Evolutionary conservation across 2,888 invertebrate species (phyloP).

Genomic region (Lithophane ornitopus): DNA sequence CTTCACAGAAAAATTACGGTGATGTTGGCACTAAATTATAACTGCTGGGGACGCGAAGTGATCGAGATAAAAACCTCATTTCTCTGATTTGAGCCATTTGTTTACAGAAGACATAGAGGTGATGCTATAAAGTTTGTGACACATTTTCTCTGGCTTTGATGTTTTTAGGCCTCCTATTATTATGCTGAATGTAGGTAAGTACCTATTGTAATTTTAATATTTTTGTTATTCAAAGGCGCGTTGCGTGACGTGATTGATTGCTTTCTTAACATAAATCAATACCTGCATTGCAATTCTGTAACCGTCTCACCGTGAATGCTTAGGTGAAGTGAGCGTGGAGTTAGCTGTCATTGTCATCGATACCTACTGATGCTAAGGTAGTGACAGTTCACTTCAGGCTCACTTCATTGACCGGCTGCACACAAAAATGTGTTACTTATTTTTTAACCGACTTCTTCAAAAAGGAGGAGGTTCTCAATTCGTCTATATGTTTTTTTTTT

Average conservation of each 20-base stretch:
- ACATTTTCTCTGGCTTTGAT: conserved; percentile 36
- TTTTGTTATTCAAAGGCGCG: background rate
- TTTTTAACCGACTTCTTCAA: too few species aligned
- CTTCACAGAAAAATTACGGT: conserved; percentile 60
- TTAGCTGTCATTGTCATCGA: too few species aligned
- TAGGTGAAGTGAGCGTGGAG: too few species aligned
- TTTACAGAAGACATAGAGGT: conserved; percentile 64
- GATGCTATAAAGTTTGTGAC: conserved; percentile 32
- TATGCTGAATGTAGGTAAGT: background rate
- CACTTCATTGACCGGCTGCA: too few species aligned
- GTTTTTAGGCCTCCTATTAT: background rate
- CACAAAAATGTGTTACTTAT: background rate
- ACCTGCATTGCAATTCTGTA: too few species aligned
- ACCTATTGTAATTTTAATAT: background rate
- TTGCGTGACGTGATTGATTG: background rate
- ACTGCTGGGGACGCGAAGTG: conserved; percentile 56
- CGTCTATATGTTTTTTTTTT: too few species aligned
- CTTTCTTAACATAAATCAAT: background rate
- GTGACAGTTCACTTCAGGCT: too few species aligned
- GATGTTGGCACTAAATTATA: conserved; percentile 63
- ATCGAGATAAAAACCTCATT: conserved; percentile 69
- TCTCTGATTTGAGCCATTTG: conserved; percentile 62
- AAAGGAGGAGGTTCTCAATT: too few species aligned
- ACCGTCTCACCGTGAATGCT: too few species aligned
- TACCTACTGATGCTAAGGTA: too few species aligned